Evolutionary conservation across 2,113 vertebrate genomes (phyloP), one percentile per base, ranked within the genome.

Genomic region (Dicerorhinus sumatrensis): DNA sequence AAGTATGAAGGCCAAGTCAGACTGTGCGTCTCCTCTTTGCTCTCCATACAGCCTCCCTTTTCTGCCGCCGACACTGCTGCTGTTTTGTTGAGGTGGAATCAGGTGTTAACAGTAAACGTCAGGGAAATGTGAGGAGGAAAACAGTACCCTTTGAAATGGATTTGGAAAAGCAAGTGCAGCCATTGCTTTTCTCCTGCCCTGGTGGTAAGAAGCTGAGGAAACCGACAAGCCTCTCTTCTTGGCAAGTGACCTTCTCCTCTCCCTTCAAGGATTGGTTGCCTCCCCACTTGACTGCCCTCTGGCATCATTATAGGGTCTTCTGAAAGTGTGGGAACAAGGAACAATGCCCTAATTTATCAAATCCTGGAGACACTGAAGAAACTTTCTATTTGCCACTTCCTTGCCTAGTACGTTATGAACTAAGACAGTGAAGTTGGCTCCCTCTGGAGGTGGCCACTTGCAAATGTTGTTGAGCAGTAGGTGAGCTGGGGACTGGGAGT

Each of bases 371-470:
- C 33, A 42, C 36, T 60, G 31, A 80, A 73, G 92, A 69, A 75
- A 51, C 39, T 56, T 21, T 13, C 0, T 60, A 16, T 70, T 79
- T 88, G 48, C 51, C 54, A 63, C 5, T 54, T 84, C 27, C 60
- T 94, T 76, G 51, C 25, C 33, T 23, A 42, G 75, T 69, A 20
- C 51, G 16, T 75, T 42, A 81, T 42, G 42, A 95, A 69, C 36
- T 23, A 39, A 97, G 77, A 75, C 62, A 89, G 87, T 48, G 51
- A 91, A 20, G 62, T 79, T 91, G 81, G 96, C 94, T 85, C 96
- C 97, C 97, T 97, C 97, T 98, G 88, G 87, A 96, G 96, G 96
- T 21, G n/a, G 33, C 72, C 33, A 18, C 33, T 90, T 94, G 96
- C 31, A 97, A 95, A n/a, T 93, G 33, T 46, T 60, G 36, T 76